Evolutionary conservation across 1,140 invertebrate genomes (phyloP).

Genomic region (Pogonus chalceus): DNA sequence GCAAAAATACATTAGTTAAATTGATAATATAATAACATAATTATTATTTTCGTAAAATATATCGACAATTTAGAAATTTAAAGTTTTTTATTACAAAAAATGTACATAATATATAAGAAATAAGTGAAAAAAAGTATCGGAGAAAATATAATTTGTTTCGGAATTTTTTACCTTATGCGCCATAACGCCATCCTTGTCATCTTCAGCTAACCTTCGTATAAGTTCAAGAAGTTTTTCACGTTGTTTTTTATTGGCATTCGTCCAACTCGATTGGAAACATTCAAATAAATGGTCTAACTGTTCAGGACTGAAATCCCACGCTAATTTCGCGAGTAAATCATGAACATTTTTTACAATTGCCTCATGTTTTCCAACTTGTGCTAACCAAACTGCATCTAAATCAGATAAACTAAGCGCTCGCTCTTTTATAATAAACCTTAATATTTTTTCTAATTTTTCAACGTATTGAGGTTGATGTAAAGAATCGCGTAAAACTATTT

Average conservation of each 20-base stretch:
- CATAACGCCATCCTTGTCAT: constrained; percentile 97
- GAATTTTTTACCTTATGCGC: constrained; percentile 84
- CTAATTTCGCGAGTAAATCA: constrained; percentile 89
- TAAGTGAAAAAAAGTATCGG: too few relatives aligned
- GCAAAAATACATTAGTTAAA: too few relatives aligned
- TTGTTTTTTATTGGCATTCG: constrained; percentile 91
- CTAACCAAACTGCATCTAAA: constrained; percentile 91
- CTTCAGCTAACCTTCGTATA: constrained; percentile 89
- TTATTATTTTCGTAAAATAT: too few relatives aligned
- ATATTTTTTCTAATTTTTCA: constrained; percentile 94
- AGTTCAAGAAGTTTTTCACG: constrained; percentile 91
- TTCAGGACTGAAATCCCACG: constrained; percentile 96
- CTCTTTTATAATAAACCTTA: constrained; percentile 94
- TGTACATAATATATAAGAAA: too few relatives aligned
- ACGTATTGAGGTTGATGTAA: constrained; percentile 97
- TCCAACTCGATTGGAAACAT: constrained; percentile 92
- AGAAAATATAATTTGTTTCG: too few relatives aligned
- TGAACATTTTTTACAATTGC: constrained; percentile 96
- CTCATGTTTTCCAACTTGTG: constrained; percentile 90
- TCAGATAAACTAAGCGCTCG: constrained; percentile 82
- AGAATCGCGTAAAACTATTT: constrained; percentile 90
- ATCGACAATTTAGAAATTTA: too few relatives aligned
- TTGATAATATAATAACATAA: too few relatives aligned
- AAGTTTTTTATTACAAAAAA: too few relatives aligned
- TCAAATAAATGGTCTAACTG: constrained; percentile 96